Evolutionary conservation across 2,888 invertebrate genomes (phyloP), one percentile per base, ranked within the genome.

Genomic region (Alitta virens): DNA sequence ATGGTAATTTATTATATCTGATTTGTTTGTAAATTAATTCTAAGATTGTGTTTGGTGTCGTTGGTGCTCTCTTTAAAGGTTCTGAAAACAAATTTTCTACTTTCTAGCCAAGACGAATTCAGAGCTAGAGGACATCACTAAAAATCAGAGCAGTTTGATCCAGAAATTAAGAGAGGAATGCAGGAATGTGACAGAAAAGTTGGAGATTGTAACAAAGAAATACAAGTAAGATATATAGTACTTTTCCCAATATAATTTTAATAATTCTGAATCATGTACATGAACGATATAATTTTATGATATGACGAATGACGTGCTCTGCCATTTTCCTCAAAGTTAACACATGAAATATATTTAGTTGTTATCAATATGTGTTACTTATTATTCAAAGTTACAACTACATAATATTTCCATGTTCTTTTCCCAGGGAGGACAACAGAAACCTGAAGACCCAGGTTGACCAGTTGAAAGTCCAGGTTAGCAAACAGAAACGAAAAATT

Each of bases 91-190:
- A 33, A 33, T 33, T 33, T 33, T 33, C 33, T 33, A 7, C 33
- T 33, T 5, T 40, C 14, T 27, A 76, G 76, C 67, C 42, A 68
- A 68, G 43, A 72, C 74, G 24, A 69, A 69, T 2, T 68, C 71
- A 57, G 78, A 80, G 65, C 73, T 79, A 72, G 79, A 80, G 60
- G 72, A 73, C 1, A 75, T 79, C 73, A 64, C 77, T 23, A 68
- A 72, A 2, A 73, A 74, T 57, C 79, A 80, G 67, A 75, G 73
- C 64, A 69, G 71, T 40, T 67, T 80, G 40, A 74, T 79, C 53
- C 71, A 74, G 38, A 77, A 77, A 59, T 65, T 80, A 58, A 69
- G 75, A 50, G 72, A 71, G 24, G 79, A 79, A 63, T 79, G 79
- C 71, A 72, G 74, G 24, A 65, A 69, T 42, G 74, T 77, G 62